Percentiles rank a stretch among this genome's conserved stretches.
Evolutionary conservation across 2,797 vertebrate species (phyloP).

Genomic region (Karalla daura): DNA sequence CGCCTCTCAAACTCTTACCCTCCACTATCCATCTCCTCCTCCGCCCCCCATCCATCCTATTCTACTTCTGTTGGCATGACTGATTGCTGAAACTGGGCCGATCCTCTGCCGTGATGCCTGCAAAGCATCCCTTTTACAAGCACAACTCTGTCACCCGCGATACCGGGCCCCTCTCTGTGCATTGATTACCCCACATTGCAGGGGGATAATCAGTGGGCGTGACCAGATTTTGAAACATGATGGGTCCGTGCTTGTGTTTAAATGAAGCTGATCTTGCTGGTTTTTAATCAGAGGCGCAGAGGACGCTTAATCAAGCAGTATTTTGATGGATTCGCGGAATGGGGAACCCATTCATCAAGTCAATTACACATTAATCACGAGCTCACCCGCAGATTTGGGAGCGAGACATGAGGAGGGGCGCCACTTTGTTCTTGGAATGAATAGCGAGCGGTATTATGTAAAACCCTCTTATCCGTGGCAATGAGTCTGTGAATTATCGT

Average conservation of each 20-base stretch:
- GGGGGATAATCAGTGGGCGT: constrained; percentile 76
- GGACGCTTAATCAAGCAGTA: constrained; percentile 77
- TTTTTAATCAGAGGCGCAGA: constrained; percentile 78
- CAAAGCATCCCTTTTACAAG: constrained; percentile 58
- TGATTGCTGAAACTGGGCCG: constrained; percentile 67
- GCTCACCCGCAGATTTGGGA: constrained; percentile 72
- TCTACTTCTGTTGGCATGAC: constrained; percentile 73
- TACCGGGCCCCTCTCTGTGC: constrained; percentile 38
- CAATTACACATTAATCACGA: constrained; percentile 84
- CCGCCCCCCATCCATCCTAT: constrained; percentile 61
- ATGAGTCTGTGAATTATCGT: constrained; percentile 58
- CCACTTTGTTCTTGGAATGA: constrained; percentile 72
- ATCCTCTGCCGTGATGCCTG: constrained; percentile 37
- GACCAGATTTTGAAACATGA: constrained; percentile 73
- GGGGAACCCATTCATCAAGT: constrained; percentile 83
- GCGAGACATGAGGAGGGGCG: constrained; percentile 69
- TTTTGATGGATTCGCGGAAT: constrained; percentile 81
- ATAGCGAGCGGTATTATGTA: constrained; percentile 65
- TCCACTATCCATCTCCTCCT: constrained; percentile 64
- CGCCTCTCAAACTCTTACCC: constrained; percentile 71
- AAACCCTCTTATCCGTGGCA: constrained; percentile 64
- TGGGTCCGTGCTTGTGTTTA: constrained; percentile 70
- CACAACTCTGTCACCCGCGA: constrained; percentile 49
- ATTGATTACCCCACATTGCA: constrained; percentile 68
- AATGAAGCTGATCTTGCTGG: constrained; percentile 76